Evolutionary conservation across 1,140 invertebrate genomes (phyloP).

Genomic region (Nautilus pompilius): DNA sequence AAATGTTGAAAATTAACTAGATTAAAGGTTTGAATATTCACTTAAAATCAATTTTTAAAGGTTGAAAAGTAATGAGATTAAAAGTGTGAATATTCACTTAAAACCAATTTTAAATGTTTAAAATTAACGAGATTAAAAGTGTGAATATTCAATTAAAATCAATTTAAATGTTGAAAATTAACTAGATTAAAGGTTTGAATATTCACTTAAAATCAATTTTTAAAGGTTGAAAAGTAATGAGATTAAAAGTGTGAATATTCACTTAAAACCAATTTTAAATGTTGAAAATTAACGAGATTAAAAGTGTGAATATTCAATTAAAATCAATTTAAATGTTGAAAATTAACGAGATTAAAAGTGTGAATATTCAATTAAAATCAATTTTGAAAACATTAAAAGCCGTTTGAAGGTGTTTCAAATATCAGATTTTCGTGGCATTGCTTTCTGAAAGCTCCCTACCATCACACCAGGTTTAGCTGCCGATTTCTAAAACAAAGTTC

Average conservation of each 20-base stretch:
- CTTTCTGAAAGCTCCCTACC: no score
- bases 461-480: no score
- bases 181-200: no score
- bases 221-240: background rate
- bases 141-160: no score
- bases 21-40: no score
- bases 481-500: no score
- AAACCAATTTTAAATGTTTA: background rate
- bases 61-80: background rate
- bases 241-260: background rate
- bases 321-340: background rate
- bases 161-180: no score
- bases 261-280: background rate
- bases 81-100: background rate
- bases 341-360: background rate
- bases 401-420: no score
- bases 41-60: background rate
- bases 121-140: background rate
- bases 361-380: conserved; percentile 2
- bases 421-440: no score
- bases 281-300: background rate
- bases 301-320: background rate
- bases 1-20: no score
- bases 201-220: conserved; percentile 75
- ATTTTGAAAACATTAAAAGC: no score